Evolutionary conservation across 2,113 vertebrate genomes (phyloP).

Genomic region (Ceratotherium simum): DNA sequence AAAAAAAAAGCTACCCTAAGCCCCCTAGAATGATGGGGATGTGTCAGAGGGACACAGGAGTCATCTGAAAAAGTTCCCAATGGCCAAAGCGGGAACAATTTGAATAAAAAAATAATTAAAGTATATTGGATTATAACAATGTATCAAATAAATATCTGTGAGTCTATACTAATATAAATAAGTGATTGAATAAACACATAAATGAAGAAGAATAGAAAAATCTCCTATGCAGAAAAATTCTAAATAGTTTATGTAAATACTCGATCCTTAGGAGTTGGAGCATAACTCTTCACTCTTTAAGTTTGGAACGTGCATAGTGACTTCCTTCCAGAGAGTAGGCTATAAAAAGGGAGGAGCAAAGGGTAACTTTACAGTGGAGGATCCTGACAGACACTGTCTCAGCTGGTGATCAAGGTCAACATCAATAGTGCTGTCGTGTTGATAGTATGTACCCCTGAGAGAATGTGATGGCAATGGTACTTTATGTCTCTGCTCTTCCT

Average conservation of each 20-base stretch:
- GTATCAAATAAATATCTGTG: background rate
- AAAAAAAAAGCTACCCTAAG: background rate
- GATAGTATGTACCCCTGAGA: background rate
- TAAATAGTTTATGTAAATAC: background rate
- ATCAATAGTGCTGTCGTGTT: background rate
- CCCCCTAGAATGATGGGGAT: background rate
- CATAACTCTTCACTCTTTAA: fast-evolving
- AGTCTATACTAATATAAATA: background rate
- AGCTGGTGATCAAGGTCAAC: background rate
- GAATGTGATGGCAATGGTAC: background rate
- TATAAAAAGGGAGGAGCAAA: background rate
- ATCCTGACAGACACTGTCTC: background rate
- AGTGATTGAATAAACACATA: background rate
- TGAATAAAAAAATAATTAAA: background rate
- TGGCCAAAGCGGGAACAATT: background rate
- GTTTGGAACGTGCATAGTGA: background rate
- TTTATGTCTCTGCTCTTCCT: background rate
- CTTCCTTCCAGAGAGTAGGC: background rate
- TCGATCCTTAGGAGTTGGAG: background rate
- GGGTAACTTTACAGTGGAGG: background rate
- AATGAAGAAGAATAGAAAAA: background rate
- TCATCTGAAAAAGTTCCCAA: background rate
- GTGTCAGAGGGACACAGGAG: background rate
- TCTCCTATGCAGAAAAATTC: background rate
- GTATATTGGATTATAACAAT: background rate